Evolutionary conservation across 1,140 invertebrate species (phyloP).

Genomic region (Drosophila bocki): DNA sequence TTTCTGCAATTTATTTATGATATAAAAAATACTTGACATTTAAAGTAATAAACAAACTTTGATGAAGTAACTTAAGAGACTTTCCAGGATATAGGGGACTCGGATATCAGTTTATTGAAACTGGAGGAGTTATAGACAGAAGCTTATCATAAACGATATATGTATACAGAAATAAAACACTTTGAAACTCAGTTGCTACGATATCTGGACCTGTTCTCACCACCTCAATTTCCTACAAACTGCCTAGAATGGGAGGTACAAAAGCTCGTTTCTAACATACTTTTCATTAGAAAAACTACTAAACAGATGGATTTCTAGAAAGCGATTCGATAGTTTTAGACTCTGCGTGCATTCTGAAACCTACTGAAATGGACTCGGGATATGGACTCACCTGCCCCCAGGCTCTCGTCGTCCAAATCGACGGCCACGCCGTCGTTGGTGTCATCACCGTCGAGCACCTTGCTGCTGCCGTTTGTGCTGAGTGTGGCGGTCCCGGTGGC

Average conservation of each 20-base stretch:
- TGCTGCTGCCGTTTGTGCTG: conserved; percentile 65
- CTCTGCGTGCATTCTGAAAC: background rate
- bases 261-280: background rate
- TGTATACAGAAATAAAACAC: no score
- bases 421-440: conserved; percentile 83
- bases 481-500: conserved; percentile 22
- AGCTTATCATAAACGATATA: background rate
- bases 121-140: background rate
- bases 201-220: background rate
- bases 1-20: no score
- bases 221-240: background rate
- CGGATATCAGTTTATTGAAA: background rate
- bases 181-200: background rate
- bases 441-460: conserved; percentile 66
- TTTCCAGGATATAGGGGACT: background rate
- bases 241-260: background rate
- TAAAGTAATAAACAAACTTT: background rate
- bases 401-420: conserved; percentile 82
- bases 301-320: conserved; percentile 3
- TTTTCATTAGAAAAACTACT: background rate
- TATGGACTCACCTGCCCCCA: conserved; percentile 85
- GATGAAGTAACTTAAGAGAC: background rate
- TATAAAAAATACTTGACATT: no score
- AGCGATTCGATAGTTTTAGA: background rate
- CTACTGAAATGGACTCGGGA: background rate